These are phyloP conservation scores for Brachyptera risi DNA, from an alignment of 2,888 invertebrate species.

Conservation along the genomic window DNA sequence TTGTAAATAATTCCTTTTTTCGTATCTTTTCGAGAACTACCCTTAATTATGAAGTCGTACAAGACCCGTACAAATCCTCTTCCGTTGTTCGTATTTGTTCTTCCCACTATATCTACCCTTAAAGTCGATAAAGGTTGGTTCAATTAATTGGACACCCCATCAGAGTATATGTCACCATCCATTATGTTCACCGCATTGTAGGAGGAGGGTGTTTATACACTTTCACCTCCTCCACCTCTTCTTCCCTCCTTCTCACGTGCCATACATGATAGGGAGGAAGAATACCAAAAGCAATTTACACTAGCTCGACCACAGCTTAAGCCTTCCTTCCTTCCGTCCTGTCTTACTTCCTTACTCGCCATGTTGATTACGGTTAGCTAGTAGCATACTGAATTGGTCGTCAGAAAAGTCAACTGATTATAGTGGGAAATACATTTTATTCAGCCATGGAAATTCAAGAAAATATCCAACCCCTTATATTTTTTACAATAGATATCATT, in stretches of 20 bases:
- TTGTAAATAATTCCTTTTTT: too few relatives aligned
- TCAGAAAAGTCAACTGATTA: too few relatives aligned
- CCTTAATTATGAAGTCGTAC: not conserved
- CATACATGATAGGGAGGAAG: not conserved
- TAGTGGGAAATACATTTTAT: too few relatives aligned
- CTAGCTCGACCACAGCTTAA: slow-evolving; percentile 4
- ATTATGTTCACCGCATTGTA: not conserved
- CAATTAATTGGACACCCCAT: slow-evolving; percentile 9
- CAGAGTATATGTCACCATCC: slow-evolving; percentile 6
- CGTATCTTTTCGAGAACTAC: not conserved
- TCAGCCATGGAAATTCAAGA: too few relatives aligned
- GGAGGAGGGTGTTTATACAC: not conserved
- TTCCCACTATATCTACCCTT: not conserved
- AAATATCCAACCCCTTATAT: too few relatives aligned
- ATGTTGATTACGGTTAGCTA: slow-evolving; percentile 8
- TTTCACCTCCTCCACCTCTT: too few relatives aligned
- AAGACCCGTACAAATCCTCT: too few relatives aligned
- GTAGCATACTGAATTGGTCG: slow-evolving; percentile 8
- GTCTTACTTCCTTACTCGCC: slow-evolving; percentile 8
- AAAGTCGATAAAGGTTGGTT: not conserved
- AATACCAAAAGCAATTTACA: slow-evolving; percentile 9
- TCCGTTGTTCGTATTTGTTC: not conserved
- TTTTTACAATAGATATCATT: too few relatives aligned
- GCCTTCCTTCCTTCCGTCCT: not conserved
- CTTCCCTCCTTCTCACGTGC: not conserved